These are phyloP conservation scores for Tipula lateralis DNA, from an alignment of 2,888 invertebrate species.

Conservation along the genomic window DNA sequence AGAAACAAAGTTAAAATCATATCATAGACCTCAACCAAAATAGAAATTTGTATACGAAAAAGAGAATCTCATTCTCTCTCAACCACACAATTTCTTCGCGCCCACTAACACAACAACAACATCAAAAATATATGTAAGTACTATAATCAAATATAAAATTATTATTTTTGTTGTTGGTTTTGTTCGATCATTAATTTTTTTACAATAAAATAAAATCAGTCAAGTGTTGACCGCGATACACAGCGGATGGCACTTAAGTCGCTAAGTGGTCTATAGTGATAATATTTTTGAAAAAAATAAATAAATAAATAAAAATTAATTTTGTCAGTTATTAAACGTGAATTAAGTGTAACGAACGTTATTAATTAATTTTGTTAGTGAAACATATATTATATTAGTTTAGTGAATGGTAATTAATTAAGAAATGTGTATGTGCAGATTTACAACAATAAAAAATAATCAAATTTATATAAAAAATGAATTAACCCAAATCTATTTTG, in stretches of 20 bases:
- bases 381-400: not conserved
- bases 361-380: not conserved
- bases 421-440: not conserved
- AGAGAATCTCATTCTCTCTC: not conserved
- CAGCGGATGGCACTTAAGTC: constrained; percentile 29
- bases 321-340: not conserved
- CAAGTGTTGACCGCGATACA: constrained; percentile 34
- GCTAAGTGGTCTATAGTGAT: not conserved
- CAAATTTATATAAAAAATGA: too few relatives aligned
- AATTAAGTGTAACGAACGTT: not conserved
- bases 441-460: not conserved
- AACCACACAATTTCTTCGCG: not conserved
- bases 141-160: not conserved
- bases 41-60: too few relatives aligned
- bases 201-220: constrained; percentile 30
- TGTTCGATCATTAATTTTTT: not conserved
- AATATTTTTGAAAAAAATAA: not conserved
- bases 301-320: not conserved
- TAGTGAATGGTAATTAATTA: not conserved
- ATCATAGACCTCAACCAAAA: too few relatives aligned
- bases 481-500: not conserved
- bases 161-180: not conserved
- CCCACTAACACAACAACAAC: not conserved
- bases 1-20: too few relatives aligned
- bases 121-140: not conserved